Evolutionary conservation across 2,888 invertebrate genomes (phyloP), one percentile per base, ranked within the genome.

Genomic region (Cephus rjabovi): DNA sequence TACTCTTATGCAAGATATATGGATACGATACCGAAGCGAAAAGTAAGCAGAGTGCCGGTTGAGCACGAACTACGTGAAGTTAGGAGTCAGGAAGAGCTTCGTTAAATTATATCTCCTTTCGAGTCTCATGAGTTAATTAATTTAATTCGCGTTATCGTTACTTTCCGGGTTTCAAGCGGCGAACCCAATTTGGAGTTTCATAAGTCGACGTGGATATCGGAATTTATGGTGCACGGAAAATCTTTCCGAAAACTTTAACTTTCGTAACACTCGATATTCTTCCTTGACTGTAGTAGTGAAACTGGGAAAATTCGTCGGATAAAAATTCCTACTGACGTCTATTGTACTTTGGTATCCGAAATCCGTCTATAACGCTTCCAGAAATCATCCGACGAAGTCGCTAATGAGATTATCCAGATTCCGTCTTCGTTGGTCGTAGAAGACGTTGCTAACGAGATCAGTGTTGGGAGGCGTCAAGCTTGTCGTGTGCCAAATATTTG

Each of bases 81-180:
- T 78, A 75, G 73, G 56, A 71, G 31, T 71, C 71, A 34, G 71
- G 34, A 71, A 34, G 71, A 71, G 34, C 34, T 71, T 71, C 71
- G 33, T 71, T 71, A 71, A 71, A 71, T 71, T 31, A 71, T 34
- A 34, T 74, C 23, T 31, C 12, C 34, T 74, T n/a, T 35, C 2
- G 34, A 74, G 15, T 37, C 30, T 30, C 31, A n/a, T 12, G 74
- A 15, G 31, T 74, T 74, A 74, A 74, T 74, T 74, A 74, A 74
- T 34, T 74, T 35, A 74, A 74, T 74, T 37, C 74, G n/a, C 23
- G 9, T 34, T 74, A 74, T 35, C 74, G 11, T 74, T 37, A 35
- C 35, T 74, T 74, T 74, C 35, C 74, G 34, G 34, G 4, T 74
- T 74, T 74, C 74, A 56, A 23, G 56, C 56, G 23, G 23, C 23